Percentiles rank a stretch among this genome's conserved stretches.
These are phyloP conservation scores for Glandiceps talaboti DNA, from an alignment of 53 echinoderm and acorn worm species.

Conservation along the genomic window DNA sequence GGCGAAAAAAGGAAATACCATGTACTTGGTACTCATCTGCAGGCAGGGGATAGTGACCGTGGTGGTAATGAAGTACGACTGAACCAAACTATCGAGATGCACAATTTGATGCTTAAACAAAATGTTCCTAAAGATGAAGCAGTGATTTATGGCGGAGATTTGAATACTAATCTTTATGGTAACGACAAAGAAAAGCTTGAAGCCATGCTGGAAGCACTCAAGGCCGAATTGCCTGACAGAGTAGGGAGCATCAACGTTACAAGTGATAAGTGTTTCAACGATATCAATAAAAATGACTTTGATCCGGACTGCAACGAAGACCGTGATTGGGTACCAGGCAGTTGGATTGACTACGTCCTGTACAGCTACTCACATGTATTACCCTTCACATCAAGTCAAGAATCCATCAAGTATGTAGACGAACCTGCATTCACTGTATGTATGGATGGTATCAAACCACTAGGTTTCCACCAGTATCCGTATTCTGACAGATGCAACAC, in stretches of 20 bases:
- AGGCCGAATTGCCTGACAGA: neutral
- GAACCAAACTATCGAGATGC: neutral
- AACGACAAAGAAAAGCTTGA: neutral
- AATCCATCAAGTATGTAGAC: neutral
- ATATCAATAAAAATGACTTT: neutral
- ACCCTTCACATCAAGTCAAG: neutral
- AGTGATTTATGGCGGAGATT: neutral
- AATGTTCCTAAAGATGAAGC: neutral
- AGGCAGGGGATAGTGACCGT: neutral
- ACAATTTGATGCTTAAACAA: neutral
- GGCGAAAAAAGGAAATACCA: neutral
- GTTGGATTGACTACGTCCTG: neutral
- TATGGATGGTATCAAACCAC: neutral
- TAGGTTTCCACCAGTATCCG: neutral
- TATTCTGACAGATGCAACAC: neutral
- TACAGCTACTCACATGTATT: neutral
- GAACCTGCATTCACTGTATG: neutral
- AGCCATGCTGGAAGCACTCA: neutral
- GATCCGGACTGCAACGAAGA: neutral
- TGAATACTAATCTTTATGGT: no score
- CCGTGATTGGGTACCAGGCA: neutral
- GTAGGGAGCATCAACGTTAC: neutral
- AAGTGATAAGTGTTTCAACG: neutral
- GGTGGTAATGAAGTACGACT: neutral
- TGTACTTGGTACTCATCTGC: neutral